Conservation (phyloP, 1,140 invertebrate genomes). For the Meloidogyne exigua region DNA sequence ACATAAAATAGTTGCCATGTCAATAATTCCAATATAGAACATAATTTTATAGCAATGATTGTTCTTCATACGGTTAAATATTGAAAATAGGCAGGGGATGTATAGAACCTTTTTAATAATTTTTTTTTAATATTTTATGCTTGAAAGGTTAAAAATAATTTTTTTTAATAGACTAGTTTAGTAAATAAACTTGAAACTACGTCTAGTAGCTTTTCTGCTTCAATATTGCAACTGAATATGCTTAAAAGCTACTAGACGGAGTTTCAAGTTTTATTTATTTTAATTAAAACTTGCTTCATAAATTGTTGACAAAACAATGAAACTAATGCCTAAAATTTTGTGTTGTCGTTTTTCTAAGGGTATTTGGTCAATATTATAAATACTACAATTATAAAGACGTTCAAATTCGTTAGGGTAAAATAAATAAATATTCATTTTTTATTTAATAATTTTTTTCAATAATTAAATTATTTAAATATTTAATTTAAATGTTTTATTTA, state of each 20-base stretch:
- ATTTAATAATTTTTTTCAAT: too few species aligned
- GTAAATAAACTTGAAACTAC: too few species aligned
- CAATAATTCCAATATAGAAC: background rate
- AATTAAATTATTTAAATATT: too few species aligned
- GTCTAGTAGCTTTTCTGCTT: too few species aligned
- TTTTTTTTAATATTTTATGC: background rate
- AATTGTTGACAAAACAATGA: conserved; percentile 7
- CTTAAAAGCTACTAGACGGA: too few species aligned
- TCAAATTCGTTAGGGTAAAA: conserved; percentile 22
- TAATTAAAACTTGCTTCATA: background rate
- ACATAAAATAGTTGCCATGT: background rate
- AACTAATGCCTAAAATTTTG: background rate
- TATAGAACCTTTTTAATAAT: background rate
- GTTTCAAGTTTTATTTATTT: too few species aligned
- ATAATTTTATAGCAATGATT: background rate
- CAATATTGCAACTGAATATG: too few species aligned
- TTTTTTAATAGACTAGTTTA: too few species aligned
- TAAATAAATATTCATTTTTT: conserved; percentile 30
- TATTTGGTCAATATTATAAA: conserved; percentile 28
- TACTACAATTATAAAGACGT: conserved; percentile 27
- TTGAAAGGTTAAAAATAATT: background rate
- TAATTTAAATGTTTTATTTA: too few species aligned
- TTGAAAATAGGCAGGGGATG: background rate
- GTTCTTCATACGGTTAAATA: background rate
- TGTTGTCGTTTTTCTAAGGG: conserved; percentile 22